These are phyloP conservation scores for Cyclophora punctaria DNA, from an alignment of 2,888 invertebrate species.

Conservation along the genomic window DNA sequence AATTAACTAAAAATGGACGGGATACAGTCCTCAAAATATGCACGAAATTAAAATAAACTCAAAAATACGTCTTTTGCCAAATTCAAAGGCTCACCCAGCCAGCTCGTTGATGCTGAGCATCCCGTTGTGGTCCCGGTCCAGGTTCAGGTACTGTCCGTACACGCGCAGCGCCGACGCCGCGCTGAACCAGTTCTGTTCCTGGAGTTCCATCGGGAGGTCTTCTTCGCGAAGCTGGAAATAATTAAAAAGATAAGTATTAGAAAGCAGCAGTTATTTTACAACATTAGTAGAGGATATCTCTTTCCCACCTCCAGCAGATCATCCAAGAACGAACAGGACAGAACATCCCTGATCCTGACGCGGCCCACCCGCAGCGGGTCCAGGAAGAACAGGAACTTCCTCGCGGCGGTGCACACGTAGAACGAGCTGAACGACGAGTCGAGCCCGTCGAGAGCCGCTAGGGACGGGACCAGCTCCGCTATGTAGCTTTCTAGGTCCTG, in stretches of 20 bases:
- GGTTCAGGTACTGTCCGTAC: slow-evolving; percentile 94
- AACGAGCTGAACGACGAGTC: slow-evolving; percentile 96
- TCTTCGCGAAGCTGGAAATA: slow-evolving; percentile 82
- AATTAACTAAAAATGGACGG: no score
- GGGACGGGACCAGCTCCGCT: slow-evolving; percentile 91
- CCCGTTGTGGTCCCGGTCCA: slow-evolving; percentile 96
- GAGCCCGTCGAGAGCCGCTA: slow-evolving; percentile 91
- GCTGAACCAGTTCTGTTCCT: slow-evolving; percentile 94
- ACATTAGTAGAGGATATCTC: not conserved
- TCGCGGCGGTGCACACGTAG: slow-evolving; percentile 95
- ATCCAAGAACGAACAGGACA: slow-evolving; percentile 93
- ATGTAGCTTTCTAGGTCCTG: slow-evolving; percentile 97
- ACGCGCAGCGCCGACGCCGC: slow-evolving; percentile 91
- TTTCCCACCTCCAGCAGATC: slow-evolving; percentile 86
- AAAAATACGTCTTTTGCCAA: not conserved
- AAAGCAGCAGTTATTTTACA: no score
- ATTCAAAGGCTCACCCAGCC: slow-evolving; percentile 76
- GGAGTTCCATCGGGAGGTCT: slow-evolving; percentile 86
- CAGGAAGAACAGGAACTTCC: slow-evolving; percentile 96
- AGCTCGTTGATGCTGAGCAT: slow-evolving; percentile 95
- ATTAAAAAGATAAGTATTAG: no score
- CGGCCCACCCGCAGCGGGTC: slow-evolving; percentile 92
- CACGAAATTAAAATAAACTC: no score
- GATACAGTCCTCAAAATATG: no score
- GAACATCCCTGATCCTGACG: slow-evolving; percentile 92